These are phyloP conservation scores for Pseudopodoces humilis DNA, from an alignment of 2,113 vertebrate species.

Conservation along the genomic window DNA sequence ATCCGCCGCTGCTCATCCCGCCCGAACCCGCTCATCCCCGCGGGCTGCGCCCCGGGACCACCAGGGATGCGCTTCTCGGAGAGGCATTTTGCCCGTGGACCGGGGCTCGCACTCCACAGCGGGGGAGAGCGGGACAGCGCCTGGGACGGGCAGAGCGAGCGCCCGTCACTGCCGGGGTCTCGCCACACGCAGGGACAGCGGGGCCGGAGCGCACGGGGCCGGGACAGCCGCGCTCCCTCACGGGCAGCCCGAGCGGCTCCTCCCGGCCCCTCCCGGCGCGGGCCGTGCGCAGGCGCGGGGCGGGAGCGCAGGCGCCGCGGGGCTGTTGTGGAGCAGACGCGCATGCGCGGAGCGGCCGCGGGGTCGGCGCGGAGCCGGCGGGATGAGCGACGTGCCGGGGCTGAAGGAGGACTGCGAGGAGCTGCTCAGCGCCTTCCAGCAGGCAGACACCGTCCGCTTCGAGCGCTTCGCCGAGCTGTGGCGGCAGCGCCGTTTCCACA, in stretches of 20 bases:
- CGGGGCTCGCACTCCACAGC: not conserved
- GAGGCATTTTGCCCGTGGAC: fast-evolving
- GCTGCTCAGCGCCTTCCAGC: constrained; percentile 84
- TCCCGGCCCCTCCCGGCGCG: not conserved
- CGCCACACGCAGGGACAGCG: fast-evolving
- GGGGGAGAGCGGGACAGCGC: fast-evolving
- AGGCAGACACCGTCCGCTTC: constrained; percentile 84
- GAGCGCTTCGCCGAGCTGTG: constrained; percentile 85
- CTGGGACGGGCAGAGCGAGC: not conserved
- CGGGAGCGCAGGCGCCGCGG: not conserved
- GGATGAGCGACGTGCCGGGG: constrained; percentile 39
- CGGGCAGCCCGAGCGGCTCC: fast-evolving
- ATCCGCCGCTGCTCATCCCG: not conserved
- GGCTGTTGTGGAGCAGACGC: fast-evolving
- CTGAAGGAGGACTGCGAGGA: constrained; percentile 81
- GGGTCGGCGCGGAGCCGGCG: fast-evolving
- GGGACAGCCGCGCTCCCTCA: fast-evolving
- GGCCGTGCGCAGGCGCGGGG: not conserved
- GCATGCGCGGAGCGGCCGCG: not conserved
- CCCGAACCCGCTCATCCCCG: not conserved
- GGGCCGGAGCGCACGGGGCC: fast-evolving
- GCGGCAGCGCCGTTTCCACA: constrained; percentile 84
- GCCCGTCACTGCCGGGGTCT: fast-evolving
- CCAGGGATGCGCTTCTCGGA: not conserved
- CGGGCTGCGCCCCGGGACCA: not conserved